These are phyloP conservation scores for Betta splendens DNA, from an alignment of 2,797 vertebrate genomes.

Conservation along the genomic window DNA sequence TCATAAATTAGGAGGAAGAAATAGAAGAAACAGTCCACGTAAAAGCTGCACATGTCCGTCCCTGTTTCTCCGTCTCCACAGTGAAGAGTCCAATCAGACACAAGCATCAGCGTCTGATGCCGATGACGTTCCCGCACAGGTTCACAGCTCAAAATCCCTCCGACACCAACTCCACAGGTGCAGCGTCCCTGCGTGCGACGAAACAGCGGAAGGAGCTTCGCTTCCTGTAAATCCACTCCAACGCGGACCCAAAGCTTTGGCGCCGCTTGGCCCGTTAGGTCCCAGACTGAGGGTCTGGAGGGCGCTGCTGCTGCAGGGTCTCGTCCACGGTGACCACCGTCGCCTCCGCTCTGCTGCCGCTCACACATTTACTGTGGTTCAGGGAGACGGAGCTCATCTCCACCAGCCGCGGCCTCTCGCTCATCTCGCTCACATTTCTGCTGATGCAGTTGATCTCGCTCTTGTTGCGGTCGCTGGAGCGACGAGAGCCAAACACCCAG, in stretches of 20 bases:
- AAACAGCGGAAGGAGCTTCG: constrained; percentile 50
- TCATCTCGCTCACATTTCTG: constrained; percentile 68
- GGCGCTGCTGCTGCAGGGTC: constrained; percentile 68
- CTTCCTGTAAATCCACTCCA: constrained; percentile 52
- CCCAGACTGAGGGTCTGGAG: constrained; percentile 71
- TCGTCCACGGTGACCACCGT: constrained; percentile 83
- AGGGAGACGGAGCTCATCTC: constrained; percentile 67
- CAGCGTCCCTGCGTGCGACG: constrained; percentile 35
- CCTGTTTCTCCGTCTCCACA: background rate
- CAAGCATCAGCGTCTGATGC: constrained; percentile 18
- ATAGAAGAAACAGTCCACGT: constrained; percentile 15
- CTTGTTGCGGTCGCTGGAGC: constrained; percentile 77
- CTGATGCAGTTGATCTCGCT: no score
- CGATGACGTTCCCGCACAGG: constrained; percentile 8
- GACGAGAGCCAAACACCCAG: constrained; percentile 82
- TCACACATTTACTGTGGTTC: constrained; percentile 57
- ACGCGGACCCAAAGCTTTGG: constrained; percentile 52
- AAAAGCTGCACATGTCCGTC: background rate
- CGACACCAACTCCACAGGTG: constrained; percentile 23
- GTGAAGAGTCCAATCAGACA: constrained; percentile 17
- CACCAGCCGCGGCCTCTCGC: constrained; percentile 55
- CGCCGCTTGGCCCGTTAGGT: constrained; percentile 63
- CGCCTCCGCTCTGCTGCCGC: constrained; percentile 69
- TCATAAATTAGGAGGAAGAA: background rate
- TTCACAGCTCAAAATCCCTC: constrained; percentile 1